These are phyloP conservation scores for Toxostoma redivivum DNA, from an alignment of 2,113 vertebrate species.

Conservation along the genomic window DNA sequence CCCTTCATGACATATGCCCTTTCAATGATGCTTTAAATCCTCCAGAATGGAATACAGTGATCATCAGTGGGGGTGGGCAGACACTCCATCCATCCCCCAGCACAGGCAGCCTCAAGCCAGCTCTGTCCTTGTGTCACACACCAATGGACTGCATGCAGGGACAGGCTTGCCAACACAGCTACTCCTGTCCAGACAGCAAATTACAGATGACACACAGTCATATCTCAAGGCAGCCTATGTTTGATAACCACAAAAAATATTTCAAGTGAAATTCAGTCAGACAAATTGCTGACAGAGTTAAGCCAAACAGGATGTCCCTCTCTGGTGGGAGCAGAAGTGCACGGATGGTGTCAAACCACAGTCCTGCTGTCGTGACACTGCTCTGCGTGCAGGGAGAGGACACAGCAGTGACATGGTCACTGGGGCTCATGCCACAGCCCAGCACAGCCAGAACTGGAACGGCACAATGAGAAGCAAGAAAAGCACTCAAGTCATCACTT, in stretches of 20 bases:
- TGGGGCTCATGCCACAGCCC: not conserved
- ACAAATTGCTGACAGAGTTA: not conserved
- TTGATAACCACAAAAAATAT: not conserved
- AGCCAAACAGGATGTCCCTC: not conserved
- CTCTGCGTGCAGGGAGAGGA: not conserved
- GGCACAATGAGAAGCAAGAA: not conserved
- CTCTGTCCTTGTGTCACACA: not conserved
- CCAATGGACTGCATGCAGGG: rapidly evolving
- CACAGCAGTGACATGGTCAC: not conserved
- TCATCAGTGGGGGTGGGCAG: not conserved
- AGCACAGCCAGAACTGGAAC: not conserved
- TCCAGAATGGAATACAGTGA: not conserved
- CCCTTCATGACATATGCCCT: not conserved
- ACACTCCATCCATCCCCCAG: not conserved
- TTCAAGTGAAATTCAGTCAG: not conserved
- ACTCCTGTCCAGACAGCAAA: not conserved
- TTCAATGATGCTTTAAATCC: not conserved
- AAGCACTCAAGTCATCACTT: not conserved
- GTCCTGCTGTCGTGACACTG: not conserved
- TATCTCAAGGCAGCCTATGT: not conserved
- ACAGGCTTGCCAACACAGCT: not conserved
- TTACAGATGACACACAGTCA: rapidly evolving
- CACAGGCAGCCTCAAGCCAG: not conserved
- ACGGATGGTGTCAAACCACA: not conserved
- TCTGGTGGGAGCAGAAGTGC: not conserved